A percentile compares a stretch with the other conserved stretches of the same genome.
phyloP scores from a whole-genome alignment of 2,113 vertebrate genomes.

The Clinocottus analis region DNA sequence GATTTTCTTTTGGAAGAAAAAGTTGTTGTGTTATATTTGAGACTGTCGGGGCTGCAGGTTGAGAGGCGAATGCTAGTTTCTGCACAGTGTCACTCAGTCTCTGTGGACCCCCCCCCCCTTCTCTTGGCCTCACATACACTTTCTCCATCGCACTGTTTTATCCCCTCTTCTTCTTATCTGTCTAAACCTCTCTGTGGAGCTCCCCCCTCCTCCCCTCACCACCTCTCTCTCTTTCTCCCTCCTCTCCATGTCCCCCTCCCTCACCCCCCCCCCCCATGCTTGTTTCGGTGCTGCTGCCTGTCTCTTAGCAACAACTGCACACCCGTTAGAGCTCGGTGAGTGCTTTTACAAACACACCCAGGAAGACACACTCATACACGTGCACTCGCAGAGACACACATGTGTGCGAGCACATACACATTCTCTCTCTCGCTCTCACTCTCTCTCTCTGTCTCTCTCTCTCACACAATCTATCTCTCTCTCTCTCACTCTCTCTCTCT shows the following conservation, averaged over 20 bases:
- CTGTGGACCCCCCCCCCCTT: slow-evolving; percentile 89
- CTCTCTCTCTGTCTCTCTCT: no score
- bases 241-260: slow-evolving; percentile 85
- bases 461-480: slow-evolving; percentile 18
- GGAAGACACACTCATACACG: slow-evolving; percentile 73
- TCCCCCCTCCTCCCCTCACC: slow-evolving; percentile 30
- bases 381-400: slow-evolving; percentile 36
- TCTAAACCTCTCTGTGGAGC: slow-evolving; percentile 67
- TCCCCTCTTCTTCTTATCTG: slow-evolving; percentile 68
- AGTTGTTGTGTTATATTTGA: slow-evolving; percentile 10
- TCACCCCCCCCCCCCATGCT: slow-evolving; percentile 74
- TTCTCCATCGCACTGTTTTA: slow-evolving; percentile 55
- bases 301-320: slow-evolving; percentile 99
- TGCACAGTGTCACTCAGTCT: slow-evolving; percentile 95
- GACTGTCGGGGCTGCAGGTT: slow-evolving; percentile 40
- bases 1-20: slow-evolving; percentile 10
- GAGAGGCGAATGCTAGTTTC: slow-evolving; percentile 83
- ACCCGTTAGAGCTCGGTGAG: slow-evolving; percentile 97
- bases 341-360: slow-evolving; percentile 91
- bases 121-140: slow-evolving; percentile 69
- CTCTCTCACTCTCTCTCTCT: not conserved
- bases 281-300: slow-evolving; percentile 91
- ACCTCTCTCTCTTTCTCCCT: slow-evolving; percentile 35
- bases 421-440: not conserved
- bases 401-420: not conserved